Evolutionary conservation across 2,113 vertebrate species (phyloP).

Genomic region (Pyxicephalus adspersus): DNA sequence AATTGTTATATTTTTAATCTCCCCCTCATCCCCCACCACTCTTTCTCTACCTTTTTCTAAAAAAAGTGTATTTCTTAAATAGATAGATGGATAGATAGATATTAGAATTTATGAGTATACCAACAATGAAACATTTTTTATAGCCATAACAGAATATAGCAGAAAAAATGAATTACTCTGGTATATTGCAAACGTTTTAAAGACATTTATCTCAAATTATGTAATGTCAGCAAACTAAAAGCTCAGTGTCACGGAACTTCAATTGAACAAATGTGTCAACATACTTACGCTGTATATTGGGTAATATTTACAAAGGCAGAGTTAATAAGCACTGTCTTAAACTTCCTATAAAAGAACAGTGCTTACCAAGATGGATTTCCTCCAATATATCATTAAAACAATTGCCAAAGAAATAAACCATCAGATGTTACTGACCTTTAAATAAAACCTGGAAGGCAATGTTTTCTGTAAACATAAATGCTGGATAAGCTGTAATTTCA

Average conservation of each 20-base stretch:
- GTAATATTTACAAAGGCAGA: conserved; percentile 20
- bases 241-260: conserved; percentile 10
- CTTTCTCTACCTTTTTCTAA: too few relatives aligned
- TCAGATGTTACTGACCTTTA: conserved; percentile 38
- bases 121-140: neutral
- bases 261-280: conserved; percentile 17
- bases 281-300: neutral
- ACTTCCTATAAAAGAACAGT: conserved; percentile 3
- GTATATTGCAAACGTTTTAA: neutral
- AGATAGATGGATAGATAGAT: too few relatives aligned
- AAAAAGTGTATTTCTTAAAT: too few relatives aligned
- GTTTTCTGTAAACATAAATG: conserved; percentile 5
- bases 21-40: too few relatives aligned
- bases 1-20: too few relatives aligned
- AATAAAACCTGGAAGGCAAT: conserved; percentile 19
- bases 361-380: conserved; percentile 14
- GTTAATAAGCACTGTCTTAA: conserved; percentile 32
- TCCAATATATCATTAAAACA: conserved; percentile 29
- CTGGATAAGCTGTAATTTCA: neutral
- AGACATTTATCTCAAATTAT: conserved; percentile 19
- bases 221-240: conserved; percentile 25
- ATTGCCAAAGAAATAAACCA: conserved; percentile 32
- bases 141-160: conserved; percentile 8
- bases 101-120: too few relatives aligned
- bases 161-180: neutral